phyloP scores from a whole-genome alignment of 2,888 invertebrate species.

The Rhaphigaster nebulosa region DNA sequence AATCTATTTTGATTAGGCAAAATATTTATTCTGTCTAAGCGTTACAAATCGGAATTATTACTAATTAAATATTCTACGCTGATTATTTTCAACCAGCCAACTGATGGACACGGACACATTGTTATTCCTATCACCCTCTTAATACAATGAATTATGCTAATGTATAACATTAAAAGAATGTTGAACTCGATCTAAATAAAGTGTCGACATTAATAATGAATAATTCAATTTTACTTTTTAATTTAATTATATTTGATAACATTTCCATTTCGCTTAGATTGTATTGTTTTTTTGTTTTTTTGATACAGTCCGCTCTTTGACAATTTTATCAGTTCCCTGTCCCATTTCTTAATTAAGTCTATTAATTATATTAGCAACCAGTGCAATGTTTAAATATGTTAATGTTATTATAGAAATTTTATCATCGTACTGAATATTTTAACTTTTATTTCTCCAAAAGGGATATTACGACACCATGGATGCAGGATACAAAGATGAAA shows the following conservation, averaged over 20 bases:
- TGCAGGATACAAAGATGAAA: conserved; percentile 87
- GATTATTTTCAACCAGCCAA: not conserved
- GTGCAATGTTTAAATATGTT: not conserved
- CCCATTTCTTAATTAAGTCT: too few relatives aligned
- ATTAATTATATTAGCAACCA: too few relatives aligned
- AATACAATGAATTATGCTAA: not conserved
- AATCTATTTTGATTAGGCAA: not conserved
- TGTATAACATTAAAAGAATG: not conserved
- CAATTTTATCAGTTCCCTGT: too few relatives aligned
- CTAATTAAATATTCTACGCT: not conserved
- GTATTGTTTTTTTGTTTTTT: not conserved
- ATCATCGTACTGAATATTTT: not conserved
- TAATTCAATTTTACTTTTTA: not conserved
- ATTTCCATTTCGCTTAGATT: not conserved
- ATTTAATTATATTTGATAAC: not conserved
- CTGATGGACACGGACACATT: not conserved
- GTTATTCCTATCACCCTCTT: not conserved
- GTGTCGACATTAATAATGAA: not conserved
- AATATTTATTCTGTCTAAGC: not conserved
- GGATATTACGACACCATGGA: conserved; percentile 96
- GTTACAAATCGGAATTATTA: not conserved
- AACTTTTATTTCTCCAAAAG: conserved; percentile 69
- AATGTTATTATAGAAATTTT: not conserved
- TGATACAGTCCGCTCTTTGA: not conserved
- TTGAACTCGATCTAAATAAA: not conserved